Percentiles rank a stretch among this genome's conserved stretches.
Evolutionary conservation across 2,113 vertebrate genomes (phyloP).

Genomic region (Cinclus mexicanus): DNA sequence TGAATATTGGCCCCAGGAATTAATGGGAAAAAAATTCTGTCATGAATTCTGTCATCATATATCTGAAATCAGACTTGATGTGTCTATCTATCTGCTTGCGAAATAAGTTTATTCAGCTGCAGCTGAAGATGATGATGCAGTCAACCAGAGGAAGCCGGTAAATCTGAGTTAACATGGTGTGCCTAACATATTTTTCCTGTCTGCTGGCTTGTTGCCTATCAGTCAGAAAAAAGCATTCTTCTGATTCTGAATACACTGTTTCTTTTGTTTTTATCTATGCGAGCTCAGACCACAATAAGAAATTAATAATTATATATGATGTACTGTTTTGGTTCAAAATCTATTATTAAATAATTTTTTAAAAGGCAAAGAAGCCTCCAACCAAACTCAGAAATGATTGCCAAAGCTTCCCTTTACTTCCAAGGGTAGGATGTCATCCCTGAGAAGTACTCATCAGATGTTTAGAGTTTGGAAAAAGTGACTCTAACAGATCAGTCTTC

Average conservation of each 20-base stretch:
- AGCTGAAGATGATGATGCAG: not conserved
- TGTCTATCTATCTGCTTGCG: not conserved
- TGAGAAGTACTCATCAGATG: not conserved
- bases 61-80: not conserved
- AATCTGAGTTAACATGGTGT: not conserved
- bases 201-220: not conserved
- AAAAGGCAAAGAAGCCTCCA: not conserved
- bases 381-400: not conserved
- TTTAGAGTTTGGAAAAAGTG: not conserved
- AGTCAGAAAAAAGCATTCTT: not conserved
- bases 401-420: not conserved
- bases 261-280: not conserved
- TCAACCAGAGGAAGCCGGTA: not conserved
- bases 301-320: not conserved
- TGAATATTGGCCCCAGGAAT: not conserved
- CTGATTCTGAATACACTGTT: not conserved
- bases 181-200: not conserved
- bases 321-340: not conserved
- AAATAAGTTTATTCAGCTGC: not conserved
- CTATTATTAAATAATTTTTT: not conserved
- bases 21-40: not conserved
- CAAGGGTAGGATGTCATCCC: not conserved
- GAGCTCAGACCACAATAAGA: not conserved
- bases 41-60: not conserved
- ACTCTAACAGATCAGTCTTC: not conserved